Conservation (phyloP, 2,797 vertebrate species). For the Atherinosoma microstoma region DNA sequence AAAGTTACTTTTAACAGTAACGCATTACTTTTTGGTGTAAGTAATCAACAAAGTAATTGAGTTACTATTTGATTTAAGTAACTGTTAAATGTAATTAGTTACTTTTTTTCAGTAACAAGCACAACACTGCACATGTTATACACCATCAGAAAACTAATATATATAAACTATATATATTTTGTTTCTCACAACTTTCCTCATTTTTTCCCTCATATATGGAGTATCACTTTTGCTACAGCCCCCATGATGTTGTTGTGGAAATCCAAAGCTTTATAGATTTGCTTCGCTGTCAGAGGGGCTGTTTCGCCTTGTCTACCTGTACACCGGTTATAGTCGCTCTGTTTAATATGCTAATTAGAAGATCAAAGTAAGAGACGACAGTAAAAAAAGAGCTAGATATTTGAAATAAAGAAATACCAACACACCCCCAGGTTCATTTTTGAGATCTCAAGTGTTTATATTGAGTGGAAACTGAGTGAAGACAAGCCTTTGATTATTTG, state of each 20-base stretch:
- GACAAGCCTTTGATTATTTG: constrained; percentile 23
- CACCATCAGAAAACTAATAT: too few relatives aligned
- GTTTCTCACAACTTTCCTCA: not conserved
- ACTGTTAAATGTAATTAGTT: too few relatives aligned
- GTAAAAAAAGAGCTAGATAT: not conserved
- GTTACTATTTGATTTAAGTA: too few relatives aligned
- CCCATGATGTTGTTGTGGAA: not conserved
- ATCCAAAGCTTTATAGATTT: constrained; percentile 21
- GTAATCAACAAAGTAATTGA: too few relatives aligned
- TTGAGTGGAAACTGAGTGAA: not conserved
- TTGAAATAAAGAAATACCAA: not conserved
- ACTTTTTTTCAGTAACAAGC: too few relatives aligned
- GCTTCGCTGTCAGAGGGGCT: constrained; percentile 16
- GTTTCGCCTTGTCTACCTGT: constrained; percentile 1
- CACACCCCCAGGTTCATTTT: not conserved
- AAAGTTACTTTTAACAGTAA: too few relatives aligned
- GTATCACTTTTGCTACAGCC: not conserved
- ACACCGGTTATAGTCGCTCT: constrained; percentile 11
- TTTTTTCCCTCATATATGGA: not conserved
- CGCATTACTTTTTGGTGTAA: too few relatives aligned
- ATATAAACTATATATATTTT: too few relatives aligned
- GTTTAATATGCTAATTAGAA: constrained; percentile 15
- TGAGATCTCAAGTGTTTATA: not conserved
- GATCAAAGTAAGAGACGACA: not conserved
- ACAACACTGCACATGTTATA: too few relatives aligned